Conservation (phyloP, 35 echinoderm and acorn worm species). For the Hemicentrotus pulcherrimus region DNA sequence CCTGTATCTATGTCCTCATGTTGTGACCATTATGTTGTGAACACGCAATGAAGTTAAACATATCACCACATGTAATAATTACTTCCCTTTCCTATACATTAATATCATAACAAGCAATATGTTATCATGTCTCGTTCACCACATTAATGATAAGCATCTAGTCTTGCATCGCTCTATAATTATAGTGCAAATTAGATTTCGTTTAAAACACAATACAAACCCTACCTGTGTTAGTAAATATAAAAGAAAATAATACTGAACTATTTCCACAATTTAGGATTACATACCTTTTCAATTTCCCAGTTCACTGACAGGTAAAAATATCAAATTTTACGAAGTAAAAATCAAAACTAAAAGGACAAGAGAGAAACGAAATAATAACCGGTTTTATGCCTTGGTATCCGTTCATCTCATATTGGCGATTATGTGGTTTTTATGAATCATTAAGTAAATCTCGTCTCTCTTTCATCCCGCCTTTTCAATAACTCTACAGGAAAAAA, state of each 20-base stretch:
- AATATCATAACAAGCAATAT: too few species aligned
- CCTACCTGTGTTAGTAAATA: background rate
- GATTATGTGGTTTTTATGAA: slow-evolving; percentile 37
- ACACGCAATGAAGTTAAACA: too few species aligned
- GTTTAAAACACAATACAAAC: background rate
- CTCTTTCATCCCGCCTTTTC: background rate
- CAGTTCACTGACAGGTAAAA: slow-evolving; percentile 23
- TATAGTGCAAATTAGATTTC: background rate
- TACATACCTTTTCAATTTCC: background rate
- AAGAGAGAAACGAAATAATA: background rate
- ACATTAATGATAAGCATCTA: background rate
- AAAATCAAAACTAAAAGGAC: background rate
- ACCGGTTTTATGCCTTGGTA: background rate
- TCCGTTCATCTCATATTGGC: background rate
- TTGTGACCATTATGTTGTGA: too few species aligned
- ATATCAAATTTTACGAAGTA: background rate
- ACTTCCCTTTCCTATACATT: too few species aligned
- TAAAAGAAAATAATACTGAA: background rate
- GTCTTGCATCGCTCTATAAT: background rate
- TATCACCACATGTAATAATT: too few species aligned
- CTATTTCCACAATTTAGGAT: background rate
- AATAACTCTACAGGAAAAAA: background rate
- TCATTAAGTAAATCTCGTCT: slow-evolving; percentile 34
- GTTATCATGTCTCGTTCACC: background rate
- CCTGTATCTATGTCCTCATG: too few species aligned